Base-by-base conservation (phyloP, 2,888 invertebrate genomes). In the Drosophila melanosoma region DNA sequence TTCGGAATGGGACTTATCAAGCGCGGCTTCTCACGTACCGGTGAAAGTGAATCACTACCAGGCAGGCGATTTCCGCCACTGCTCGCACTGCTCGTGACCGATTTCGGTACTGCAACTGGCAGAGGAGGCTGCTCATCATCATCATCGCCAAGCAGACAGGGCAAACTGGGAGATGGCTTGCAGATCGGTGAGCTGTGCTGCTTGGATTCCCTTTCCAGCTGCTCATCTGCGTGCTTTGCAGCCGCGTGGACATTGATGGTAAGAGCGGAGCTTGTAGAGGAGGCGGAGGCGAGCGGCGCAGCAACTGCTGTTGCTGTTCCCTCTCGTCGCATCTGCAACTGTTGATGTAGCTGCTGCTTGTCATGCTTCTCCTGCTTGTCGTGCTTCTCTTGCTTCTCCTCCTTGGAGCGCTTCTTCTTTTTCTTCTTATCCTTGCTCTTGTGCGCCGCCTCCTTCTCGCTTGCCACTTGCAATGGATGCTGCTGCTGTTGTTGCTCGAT, bases 331-430 rank as follows among this genome's bases (percentile, higher is more conserved):
- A 88, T 81, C 90, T 95, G 95, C 90, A 96, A 95, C 42, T 96
- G 95, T 87, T 94, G 95, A 78, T 95, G 95, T 78, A 51, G 61
- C n/a, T 60, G 40, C 3, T 42, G 40, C 7, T 58, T 77, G 17
- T 74, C 75, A 3, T 63, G 48, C 38, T 79, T 79, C 59, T 79
- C 79, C 23, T 75, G 82, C 76, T 95, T 95, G 72, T 97, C 97
- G 29, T 29, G 58, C 59, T 53, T 61, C 40, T 75, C 69, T 20
- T 77, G 76, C 76, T 95, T 95, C 73, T 97, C 97, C 85, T 97
- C 97, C 91, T 96, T 96, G 62, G 95, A 96, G 90, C 96, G 96
- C 92, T 97, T 97, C 84, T 97, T 95, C 92, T 97, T 97, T 93
- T 97, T 97, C 93, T 96, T 97, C 93, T 96, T 97, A 82, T 97